A percentile compares a stretch with the other conserved stretches of the same genome.
These are phyloP conservation scores for Helicoverpa zea DNA, from an alignment of 1,140 invertebrate genomes.

Conservation along the genomic window DNA sequence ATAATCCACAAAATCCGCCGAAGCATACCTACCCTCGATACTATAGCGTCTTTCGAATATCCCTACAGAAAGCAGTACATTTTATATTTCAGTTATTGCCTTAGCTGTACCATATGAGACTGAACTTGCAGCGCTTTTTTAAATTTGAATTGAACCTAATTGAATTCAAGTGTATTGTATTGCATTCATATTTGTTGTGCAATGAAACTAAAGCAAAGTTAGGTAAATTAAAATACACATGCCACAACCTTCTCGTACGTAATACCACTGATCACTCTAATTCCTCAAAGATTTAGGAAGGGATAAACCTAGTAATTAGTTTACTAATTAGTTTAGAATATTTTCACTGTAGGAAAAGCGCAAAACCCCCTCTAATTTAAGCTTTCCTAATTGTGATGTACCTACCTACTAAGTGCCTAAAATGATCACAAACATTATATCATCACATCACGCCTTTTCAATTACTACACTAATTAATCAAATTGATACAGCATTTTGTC, in stretches of 20 bases:
- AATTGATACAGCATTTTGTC: neutral
- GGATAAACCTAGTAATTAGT: no score
- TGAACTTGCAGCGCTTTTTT: constrained; percentile 10
- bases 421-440: neutral
- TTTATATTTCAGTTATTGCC: constrained; percentile 44
- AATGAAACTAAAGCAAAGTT: neutral
- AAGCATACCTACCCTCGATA: constrained; percentile 12
- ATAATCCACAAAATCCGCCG: constrained; percentile 48
- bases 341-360: no score
- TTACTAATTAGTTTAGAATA: no score
- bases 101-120: constrained; percentile 11
- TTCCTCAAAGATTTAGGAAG: no score
- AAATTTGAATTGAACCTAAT: constrained; percentile 37
- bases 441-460: neutral
- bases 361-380: no score
- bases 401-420: neutral
- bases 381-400: no score
- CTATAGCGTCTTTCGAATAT: constrained; percentile 34
- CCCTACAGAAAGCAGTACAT: constrained; percentile 40
- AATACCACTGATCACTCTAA: no score
- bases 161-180: constrained; percentile 18
- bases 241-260: no score
- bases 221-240: no score
- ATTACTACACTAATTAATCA: constrained; percentile 7
- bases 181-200: neutral